Evolutionary conservation across 2,888 invertebrate genomes (phyloP).

Genomic region (Sarcophaga rosellei): DNA sequence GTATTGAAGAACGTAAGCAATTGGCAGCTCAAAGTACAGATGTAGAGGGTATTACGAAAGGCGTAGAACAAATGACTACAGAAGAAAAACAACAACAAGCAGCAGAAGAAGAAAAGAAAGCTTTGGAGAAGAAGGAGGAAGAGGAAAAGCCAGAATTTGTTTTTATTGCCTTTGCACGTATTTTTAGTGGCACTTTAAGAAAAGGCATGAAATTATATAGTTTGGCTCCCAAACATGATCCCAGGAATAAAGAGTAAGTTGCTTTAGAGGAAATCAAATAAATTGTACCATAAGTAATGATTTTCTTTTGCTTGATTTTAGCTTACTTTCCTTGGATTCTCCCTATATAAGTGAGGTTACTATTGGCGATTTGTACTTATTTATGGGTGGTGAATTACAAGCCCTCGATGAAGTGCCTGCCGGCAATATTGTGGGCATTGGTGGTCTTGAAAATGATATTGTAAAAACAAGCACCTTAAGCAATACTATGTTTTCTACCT

Average conservation of each 20-base stretch:
- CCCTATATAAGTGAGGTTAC: slow-evolving; percentile 80
- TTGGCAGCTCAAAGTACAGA: slow-evolving; percentile 69
- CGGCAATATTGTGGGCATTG: slow-evolving; percentile 95
- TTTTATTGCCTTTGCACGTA: slow-evolving; percentile 95
- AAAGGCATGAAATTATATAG: slow-evolving; percentile 91
- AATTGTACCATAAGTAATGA: background rate
- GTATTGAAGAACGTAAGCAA: slow-evolving; percentile 84
- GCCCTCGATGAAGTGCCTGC: slow-evolving; percentile 90
- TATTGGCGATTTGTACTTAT: slow-evolving; percentile 90
- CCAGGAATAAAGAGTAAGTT: slow-evolving; percentile 82
- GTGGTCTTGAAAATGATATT: slow-evolving; percentile 91
- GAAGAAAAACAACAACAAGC: slow-evolving; percentile 35
- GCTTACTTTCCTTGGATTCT: slow-evolving; percentile 71
- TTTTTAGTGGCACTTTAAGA: slow-evolving; percentile 93
- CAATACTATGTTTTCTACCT: slow-evolving; percentile 89
- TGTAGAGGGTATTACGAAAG: slow-evolving; percentile 72
- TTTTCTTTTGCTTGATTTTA: background rate
- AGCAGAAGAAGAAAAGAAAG: slow-evolving; percentile 26
- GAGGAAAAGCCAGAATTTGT: slow-evolving; percentile 82
- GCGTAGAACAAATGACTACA: slow-evolving; percentile 73
- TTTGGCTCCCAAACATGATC: slow-evolving; percentile 94
- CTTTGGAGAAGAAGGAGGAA: slow-evolving; percentile 64
- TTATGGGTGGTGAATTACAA: slow-evolving; percentile 96
- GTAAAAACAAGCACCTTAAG: slow-evolving; percentile 95
- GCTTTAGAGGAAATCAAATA: background rate